phyloP scores from a whole-genome alignment of 1,140 invertebrate species.

The Tyrophagus putrescentiae region DNA sequence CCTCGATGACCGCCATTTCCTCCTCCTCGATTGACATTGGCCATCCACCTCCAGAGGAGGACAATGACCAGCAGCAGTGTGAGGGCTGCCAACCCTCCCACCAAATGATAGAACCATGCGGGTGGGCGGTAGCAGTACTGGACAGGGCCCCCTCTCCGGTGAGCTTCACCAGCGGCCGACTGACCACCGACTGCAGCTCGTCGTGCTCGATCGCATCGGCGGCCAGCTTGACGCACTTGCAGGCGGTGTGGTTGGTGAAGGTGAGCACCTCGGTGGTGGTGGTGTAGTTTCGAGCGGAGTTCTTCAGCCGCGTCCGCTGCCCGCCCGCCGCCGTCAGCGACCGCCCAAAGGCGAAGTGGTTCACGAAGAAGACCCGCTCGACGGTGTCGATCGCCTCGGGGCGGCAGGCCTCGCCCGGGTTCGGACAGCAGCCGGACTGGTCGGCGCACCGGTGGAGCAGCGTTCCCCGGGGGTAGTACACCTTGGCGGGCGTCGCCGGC shows the following conservation, averaged over 20 bases:
- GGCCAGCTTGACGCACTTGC: slow-evolving; percentile 1
- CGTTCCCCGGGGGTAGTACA: slow-evolving; percentile 15
- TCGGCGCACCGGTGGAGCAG: slow-evolving; percentile 7
- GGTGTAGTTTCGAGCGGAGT: background rate
- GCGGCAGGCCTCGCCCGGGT: background rate
- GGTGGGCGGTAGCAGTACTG: background rate
- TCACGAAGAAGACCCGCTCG: slow-evolving; percentile 13
- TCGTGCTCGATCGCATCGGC: slow-evolving; percentile 6
- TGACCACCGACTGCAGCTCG: slow-evolving; percentile 14
- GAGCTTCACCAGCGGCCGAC: background rate
- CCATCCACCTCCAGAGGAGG: no score
- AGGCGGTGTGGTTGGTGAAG: slow-evolving; percentile 5
- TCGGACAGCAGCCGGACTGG: slow-evolving; percentile 13
- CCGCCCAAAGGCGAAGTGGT: background rate
- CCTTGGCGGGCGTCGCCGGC: background rate
- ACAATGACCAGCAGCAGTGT: slow-evolving; percentile 9
- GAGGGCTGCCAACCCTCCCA: background rate
- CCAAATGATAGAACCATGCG: background rate
- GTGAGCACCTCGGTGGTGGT: slow-evolving; percentile 2
- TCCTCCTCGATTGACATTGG: no score
- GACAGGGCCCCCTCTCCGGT: no score
- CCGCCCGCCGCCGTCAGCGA: background rate
- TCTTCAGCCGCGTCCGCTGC: slow-evolving; percentile 3
- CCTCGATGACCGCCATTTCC: no score
- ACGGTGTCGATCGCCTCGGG: background rate